Evolutionary conservation across 2,888 invertebrate species (phyloP).

Genomic region (Agapetus fuscipes): DNA sequence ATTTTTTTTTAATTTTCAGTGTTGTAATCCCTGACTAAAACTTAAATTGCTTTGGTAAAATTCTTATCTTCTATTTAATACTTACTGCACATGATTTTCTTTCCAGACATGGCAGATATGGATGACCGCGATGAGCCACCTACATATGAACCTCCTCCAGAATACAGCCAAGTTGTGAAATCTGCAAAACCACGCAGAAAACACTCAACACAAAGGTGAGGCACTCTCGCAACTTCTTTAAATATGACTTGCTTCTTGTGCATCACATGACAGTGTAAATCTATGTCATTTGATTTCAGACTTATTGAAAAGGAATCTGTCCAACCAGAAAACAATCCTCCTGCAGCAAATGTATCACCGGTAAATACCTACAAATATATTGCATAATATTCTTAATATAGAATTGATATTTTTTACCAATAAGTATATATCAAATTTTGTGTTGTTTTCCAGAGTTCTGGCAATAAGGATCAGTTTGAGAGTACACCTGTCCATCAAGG

Average conservation of each 20-base stretch:
- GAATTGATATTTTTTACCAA: too few species aligned
- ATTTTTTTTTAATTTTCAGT: too few species aligned
- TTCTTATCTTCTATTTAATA: too few species aligned
- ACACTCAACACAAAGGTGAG: slow-evolving; percentile 13
- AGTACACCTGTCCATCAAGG: slow-evolving; percentile 3
- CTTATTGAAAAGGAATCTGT: slow-evolving; percentile 11
- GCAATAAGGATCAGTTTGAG: slow-evolving; percentile 8
- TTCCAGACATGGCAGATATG: slow-evolving; percentile 14
- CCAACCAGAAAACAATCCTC: too few species aligned
- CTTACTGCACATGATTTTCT: neutral
- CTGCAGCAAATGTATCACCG: slow-evolving; percentile 8
- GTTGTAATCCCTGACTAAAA: too few species aligned
- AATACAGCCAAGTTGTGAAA: slow-evolving; percentile 19
- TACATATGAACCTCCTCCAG: slow-evolving; percentile 20
- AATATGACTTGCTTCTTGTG: too few species aligned
- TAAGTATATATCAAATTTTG: too few species aligned
- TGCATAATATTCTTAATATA: too few species aligned
- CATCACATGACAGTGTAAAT: too few species aligned
- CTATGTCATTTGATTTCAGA: slow-evolving; percentile 8
- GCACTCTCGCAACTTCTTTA: too few species aligned
- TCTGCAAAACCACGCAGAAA: slow-evolving; percentile 8
- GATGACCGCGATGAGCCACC: slow-evolving; percentile 18
- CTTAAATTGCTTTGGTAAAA: too few species aligned
- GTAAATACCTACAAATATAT: slow-evolving; percentile 2
- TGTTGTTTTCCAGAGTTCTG: slow-evolving; percentile 4